Evolutionary conservation across 2,797 vertebrate genomes (phyloP), one percentile per base, ranked within the genome.

Genomic region (Anguilla obscura): DNA sequence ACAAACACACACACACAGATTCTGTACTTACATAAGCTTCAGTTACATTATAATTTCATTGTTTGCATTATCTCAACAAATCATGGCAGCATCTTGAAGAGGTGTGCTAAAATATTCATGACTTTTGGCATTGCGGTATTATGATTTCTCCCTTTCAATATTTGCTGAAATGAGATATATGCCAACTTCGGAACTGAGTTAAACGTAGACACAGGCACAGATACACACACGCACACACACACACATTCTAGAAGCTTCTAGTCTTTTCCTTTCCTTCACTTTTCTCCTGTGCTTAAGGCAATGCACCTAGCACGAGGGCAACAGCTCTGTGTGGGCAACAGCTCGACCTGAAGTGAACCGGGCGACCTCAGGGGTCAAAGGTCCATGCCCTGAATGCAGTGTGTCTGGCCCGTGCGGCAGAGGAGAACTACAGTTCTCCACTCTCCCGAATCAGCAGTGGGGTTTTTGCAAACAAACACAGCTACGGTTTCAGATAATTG

Each of bases 141-240:
- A 33, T 74, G 9, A 74, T 74, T 74, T 74, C 10, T 63, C 58
- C 21, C 58, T 63, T 63, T 18, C 21, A 30, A 12, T 71, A 71
- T 71, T 71, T 71, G 66, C 66, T 71, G 58, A 63, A 63, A 63
- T 18, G 58, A 18, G 58, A 63, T 63, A 63, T 63, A 63, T 63
- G 14, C 58, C 16, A 3, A 5, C 58, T 63, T 63, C 3, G 21
- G 21, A 63, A 4, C 21, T 63, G 21, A 63, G 12, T 18, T 21
- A 24, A 16, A 24, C 58, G 3, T 21, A 21, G 7, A 60, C 58
- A 63, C 21, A 63, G 16, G 0, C 58, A 63, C 58, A 63, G 9
- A 52, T 12, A 52, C 50, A 8, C 50, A 16, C 58, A 18, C 21
- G 12, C 58, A 63, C 21, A 2, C 58, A 24, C 21, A 63, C 21